Evolutionary conservation across 2,888 invertebrate species (phyloP), one percentile per base, ranked within the genome.

Genomic region (Eupithecia pulchellata): DNA sequence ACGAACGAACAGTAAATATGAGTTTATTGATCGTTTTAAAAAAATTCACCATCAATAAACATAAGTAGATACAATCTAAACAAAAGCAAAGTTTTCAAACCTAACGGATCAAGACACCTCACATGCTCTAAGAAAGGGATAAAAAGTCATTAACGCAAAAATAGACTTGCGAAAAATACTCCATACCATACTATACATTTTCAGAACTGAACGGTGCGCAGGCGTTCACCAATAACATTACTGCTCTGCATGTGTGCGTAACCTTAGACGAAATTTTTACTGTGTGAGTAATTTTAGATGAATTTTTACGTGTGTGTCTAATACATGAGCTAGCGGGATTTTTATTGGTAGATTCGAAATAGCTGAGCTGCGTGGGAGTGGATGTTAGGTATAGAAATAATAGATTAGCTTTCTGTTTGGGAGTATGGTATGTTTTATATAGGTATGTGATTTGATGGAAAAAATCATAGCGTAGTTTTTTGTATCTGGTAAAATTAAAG

Each of bases 101-200:
- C 9, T 20, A 36, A 61, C 32, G 83, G 86, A 91, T 84, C 90
- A 93, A 92, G 64, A 85, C 52, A n/a, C 0, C 17, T 73, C 67
- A 52, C 14, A n/a, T 82, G 39, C 63, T 34, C 74, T 83, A 81
- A 29, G 69, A 70, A 79, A 85, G 84, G 89, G 84, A 90, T 91
- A 93, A 94, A 94, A 93, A 93, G 89, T 89, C 81, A 81, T 81
- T 82, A 86, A 83, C 81, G 82, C 91, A 92, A 93, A 93, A 94
- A 93, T 92, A 94, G 93, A 91, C 83, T 83, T 86, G 80, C 86
- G 90, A 92, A 92, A 92, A 92, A 92, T 86, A 85, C 83, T 88
- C 81, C 83, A 83, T 86, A n/a, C n/a, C n/a, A n/a, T n/a, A n/a
- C n/a, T n/a, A n/a, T n/a, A 84, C 85, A 87, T 86, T 87, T 87